These are phyloP conservation scores for Drosophila cyrtoloma DNA, from an alignment of 2,888 invertebrate genomes.

Conservation along the genomic window DNA sequence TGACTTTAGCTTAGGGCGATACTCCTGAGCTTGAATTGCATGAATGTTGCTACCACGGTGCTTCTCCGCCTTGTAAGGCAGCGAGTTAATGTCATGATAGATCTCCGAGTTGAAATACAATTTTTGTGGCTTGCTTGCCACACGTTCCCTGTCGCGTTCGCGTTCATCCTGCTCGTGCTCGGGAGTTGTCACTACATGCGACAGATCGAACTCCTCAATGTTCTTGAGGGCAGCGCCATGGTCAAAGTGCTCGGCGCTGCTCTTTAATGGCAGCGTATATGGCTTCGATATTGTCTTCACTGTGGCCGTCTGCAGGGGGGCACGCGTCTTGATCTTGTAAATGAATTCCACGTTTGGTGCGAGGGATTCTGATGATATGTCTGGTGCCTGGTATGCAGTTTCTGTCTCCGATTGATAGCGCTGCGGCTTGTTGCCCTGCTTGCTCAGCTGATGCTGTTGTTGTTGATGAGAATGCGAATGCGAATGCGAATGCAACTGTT, in stretches of 20 bases:
- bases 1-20: slow-evolving; percentile 68
- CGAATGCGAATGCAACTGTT: neutral
- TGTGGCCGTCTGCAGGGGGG: slow-evolving; percentile 83
- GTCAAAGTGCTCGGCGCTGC: slow-evolving; percentile 80
- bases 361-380: slow-evolving; percentile 67
- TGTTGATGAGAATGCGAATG: neutral
- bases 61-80: slow-evolving; percentile 83
- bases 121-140: slow-evolving; percentile 74
- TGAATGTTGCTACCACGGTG: slow-evolving; percentile 31
- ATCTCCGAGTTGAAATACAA: slow-evolving; percentile 84
- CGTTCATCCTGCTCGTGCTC: slow-evolving; percentile 58
- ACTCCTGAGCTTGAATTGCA: slow-evolving; percentile 52
- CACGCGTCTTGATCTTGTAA: slow-evolving; percentile 83
- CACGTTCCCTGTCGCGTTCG: slow-evolving; percentile 16
- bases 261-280: slow-evolving; percentile 75
- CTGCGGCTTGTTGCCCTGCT: slow-evolving; percentile 36
- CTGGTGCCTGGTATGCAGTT: slow-evolving; percentile 74
- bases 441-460: slow-evolving; percentile 32
- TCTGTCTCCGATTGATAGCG: slow-evolving; percentile 78
- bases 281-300: slow-evolving; percentile 83
- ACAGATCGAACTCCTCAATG: slow-evolving; percentile 83
- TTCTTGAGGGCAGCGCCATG: slow-evolving; percentile 83
- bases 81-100: slow-evolving; percentile 84
- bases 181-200: slow-evolving; percentile 79
- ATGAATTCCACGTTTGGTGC: slow-evolving; percentile 84